Conservation (phyloP, 2,888 invertebrate species). For the Ophion ventricosus region DNA sequence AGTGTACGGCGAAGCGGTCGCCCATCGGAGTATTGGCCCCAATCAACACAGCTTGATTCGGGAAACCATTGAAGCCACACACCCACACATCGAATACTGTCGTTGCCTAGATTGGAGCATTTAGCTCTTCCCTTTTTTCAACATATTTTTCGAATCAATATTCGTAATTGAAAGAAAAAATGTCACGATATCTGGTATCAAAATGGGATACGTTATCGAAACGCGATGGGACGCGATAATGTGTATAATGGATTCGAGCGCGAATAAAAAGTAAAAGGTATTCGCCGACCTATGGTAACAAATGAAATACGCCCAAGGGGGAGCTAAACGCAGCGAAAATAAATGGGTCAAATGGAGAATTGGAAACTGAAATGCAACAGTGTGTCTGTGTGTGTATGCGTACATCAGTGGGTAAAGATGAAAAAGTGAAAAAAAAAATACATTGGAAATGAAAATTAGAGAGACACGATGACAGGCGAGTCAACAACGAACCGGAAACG, state of each 20-base stretch:
- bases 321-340: conserved; percentile 53
- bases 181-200: background rate
- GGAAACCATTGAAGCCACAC: no score
- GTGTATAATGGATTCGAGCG: conserved; percentile 19
- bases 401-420: conserved; percentile 4
- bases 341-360: conserved; percentile 44
- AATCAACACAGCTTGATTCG: no score
- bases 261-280: conserved; percentile 19
- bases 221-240: conserved; percentile 26
- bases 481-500: conserved; percentile 57
- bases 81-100: no score
- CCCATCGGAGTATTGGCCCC: no score
- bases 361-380: conserved; percentile 37
- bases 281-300: conserved; percentile 19
- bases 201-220: conserved; percentile 6
- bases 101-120: no score
- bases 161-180: conserved; percentile 10
- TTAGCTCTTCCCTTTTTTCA: background rate
- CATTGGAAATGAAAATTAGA: conserved; percentile 11
- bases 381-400: background rate
- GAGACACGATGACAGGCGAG: conserved; percentile 31
- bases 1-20: no score
- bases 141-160: background rate
- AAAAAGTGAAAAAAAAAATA: conserved; percentile 25
- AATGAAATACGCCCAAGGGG: conserved; percentile 50